Base-by-base conservation (phyloP, 1,140 invertebrate genomes). In the Thaumatotibia leucotreta region DNA sequence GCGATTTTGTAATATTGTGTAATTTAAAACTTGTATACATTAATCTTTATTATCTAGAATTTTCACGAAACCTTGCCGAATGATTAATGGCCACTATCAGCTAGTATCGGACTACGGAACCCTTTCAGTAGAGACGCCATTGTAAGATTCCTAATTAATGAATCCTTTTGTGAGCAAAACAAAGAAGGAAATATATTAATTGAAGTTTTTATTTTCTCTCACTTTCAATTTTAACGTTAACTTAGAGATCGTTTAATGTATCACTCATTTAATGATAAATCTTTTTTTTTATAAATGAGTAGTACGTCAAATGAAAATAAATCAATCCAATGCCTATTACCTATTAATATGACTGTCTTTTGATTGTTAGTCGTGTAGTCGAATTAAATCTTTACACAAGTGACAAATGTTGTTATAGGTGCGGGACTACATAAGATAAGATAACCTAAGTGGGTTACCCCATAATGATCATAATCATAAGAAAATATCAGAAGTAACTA, bases 141-240 rank as follows among this genome's bases (percentile, higher is more conserved):
- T 65, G 63, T 65, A 65, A 65, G 63, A 65, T 65, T 65, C 50
- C 49, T 52, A 65, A 65, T 65, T 65, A 65, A 65, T 65, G 63
- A 52, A 52, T 65, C 63, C 45, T 32, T 39, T 65, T 65, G 63
- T 65, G 29, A 14, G 10, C 45, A 29, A 65, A 54, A 65, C 63
- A 65, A 65, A 27, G 31, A 31, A 29, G 45, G 49, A 65, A 65
- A 65, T 65, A 54, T 31, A 65, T 65, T 65, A 65, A 65, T 65
- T 65, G 35, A 45, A 54, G 49, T 54, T 65, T 65, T 23, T 54
- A 20, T 31, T 65, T 50, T 54, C 10, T 32, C 54, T 54, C 32
- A 50, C 23, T 64, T 50, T 22, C 31, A 23, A n/a, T n/a, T n/a
- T 22, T 49, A 63, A 63, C 20, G 62, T 45, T 14, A 45, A 45